These are phyloP conservation scores for Amiota minor DNA, from an alignment of 2,888 invertebrate genomes.

Conservation along the genomic window DNA sequence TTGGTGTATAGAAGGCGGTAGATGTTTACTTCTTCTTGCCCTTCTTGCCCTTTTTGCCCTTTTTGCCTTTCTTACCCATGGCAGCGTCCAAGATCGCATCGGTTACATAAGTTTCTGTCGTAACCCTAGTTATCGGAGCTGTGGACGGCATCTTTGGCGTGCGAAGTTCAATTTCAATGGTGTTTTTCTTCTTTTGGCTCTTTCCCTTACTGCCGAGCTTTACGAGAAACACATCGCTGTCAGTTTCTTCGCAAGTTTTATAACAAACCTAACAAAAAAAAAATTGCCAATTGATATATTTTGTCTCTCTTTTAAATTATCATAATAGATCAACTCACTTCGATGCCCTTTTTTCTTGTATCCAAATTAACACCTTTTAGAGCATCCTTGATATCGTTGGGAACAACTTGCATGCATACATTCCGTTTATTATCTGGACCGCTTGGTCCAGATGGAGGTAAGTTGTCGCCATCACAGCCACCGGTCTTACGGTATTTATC, in stretches of 20 bases:
- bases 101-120: constrained; percentile 80
- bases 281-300: background rate
- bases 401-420: constrained; percentile 70
- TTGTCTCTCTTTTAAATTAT: background rate
- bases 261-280: constrained; percentile 67
- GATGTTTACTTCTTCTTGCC: constrained; percentile 48
- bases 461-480: background rate
- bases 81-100: constrained; percentile 71
- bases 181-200: constrained; percentile 80
- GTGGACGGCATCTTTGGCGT: constrained; percentile 81
- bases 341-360: constrained; percentile 69
- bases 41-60: constrained; percentile 42
- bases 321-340: constrained; percentile 57
- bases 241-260: constrained; percentile 76
- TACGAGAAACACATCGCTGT: constrained; percentile 82
- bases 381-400: constrained; percentile 64
- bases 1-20: too few species aligned
- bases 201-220: constrained; percentile 85
- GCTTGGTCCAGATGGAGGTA: background rate
- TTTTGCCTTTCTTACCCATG: constrained; percentile 37
- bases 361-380: constrained; percentile 68
- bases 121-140: constrained; percentile 77
- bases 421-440: constrained; percentile 52
- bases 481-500: constrained; percentile 34
- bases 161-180: constrained; percentile 81